phyloP scores from a whole-genome alignment of 2,113 vertebrate genomes.

The Sylvilagus bachmani region DNA sequence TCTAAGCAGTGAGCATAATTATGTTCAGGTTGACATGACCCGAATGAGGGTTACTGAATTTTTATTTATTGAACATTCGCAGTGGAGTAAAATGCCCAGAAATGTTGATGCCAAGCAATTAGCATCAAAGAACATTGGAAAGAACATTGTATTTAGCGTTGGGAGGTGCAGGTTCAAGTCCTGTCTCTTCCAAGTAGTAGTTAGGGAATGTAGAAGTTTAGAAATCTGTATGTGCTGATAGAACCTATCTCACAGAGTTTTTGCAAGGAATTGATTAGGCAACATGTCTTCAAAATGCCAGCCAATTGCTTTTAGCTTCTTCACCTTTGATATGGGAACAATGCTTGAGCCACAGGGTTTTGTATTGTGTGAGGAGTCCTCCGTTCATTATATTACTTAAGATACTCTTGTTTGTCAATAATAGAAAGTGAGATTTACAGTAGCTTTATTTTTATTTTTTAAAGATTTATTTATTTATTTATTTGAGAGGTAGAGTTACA shows the following conservation, averaged over 20 bases:
- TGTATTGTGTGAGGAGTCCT: not conserved
- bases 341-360: not conserved
- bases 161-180: not conserved
- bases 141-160: not conserved
- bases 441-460: not conserved
- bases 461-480: no score
- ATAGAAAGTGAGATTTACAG: not conserved
- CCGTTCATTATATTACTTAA: not conserved
- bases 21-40: conserved; percentile 64
- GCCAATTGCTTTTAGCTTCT: not conserved
- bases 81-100: not conserved
- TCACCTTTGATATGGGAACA: not conserved
- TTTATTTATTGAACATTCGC: not conserved
- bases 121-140: not conserved
- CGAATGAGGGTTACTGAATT: conserved; percentile 21
- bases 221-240: not conserved
- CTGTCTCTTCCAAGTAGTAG: not conserved
- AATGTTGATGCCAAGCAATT: not conserved
- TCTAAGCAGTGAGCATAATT: conserved; percentile 39
- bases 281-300: not conserved
- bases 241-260: not conserved
- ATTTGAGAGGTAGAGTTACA: not conserved
- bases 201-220: not conserved
- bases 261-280: not conserved
- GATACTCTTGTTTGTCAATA: not conserved